Percentiles rank a stretch among this genome's conserved stretches.
These are phyloP conservation scores for Neomorphus geoffroyi DNA, from an alignment of 2,797 vertebrate species.

Conservation along the genomic window DNA sequence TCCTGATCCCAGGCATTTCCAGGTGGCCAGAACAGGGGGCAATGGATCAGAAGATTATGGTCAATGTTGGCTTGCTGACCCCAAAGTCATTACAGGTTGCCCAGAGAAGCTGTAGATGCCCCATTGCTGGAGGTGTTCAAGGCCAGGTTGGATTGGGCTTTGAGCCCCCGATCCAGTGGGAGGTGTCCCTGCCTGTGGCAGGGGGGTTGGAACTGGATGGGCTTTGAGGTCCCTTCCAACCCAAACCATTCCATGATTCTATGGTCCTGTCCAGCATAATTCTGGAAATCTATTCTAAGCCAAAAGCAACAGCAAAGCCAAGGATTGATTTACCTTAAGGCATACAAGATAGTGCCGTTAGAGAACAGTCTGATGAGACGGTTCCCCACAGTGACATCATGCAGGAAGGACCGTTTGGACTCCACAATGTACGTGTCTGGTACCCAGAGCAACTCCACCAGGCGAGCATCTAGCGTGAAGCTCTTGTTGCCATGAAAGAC, in stretches of 20 bases:
- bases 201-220: no score
- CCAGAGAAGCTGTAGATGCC: no score
- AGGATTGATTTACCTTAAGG: constrained; percentile 68
- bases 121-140: no score
- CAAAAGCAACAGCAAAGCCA: not conserved
- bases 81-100: no score
- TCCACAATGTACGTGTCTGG: constrained; percentile 82
- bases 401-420: constrained; percentile 81
- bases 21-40: not conserved
- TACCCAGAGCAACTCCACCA: constrained; percentile 81
- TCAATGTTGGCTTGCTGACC: not conserved
- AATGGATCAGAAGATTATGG: not conserved
- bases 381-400: constrained; percentile 78
- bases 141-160: no score
- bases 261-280: not conserved
- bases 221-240: no score
- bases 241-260: no score
- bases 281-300: not conserved
- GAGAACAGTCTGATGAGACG: constrained; percentile 79
- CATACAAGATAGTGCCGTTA: constrained; percentile 80
- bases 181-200: no score
- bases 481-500: constrained; percentile 78
- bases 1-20: not conserved
- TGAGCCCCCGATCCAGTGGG: no score
- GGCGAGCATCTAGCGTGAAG: constrained; percentile 78